phyloP scores from a whole-genome alignment of 2,113 vertebrate genomes.

The Euleptes europaea region DNA sequence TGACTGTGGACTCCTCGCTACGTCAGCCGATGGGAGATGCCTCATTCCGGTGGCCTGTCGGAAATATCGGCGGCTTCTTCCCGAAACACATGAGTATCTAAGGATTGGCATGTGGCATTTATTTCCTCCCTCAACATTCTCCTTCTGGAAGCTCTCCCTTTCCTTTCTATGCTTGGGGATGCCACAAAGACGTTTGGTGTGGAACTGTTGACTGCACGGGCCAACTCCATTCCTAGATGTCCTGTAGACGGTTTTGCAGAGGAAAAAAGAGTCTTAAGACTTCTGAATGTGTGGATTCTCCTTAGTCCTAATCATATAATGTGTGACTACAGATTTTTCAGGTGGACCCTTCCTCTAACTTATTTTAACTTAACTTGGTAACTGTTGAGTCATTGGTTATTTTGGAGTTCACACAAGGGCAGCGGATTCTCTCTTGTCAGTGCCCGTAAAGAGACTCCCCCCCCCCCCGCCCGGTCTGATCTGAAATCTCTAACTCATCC shows the following conservation, averaged over 20 bases:
- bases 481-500: not conserved
- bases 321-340: not conserved
- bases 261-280: not conserved
- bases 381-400: not conserved
- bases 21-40: not conserved
- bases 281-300: not conserved
- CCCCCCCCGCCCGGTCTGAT: not conserved
- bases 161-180: not conserved
- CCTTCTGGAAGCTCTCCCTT: not conserved
- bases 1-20: no score
- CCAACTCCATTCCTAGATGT: rapidly evolving
- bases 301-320: conserved; percentile 1
- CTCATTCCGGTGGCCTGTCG: not conserved
- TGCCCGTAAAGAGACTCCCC: not conserved
- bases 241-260: not conserved
- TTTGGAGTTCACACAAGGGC: not conserved
- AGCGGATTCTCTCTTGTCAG: not conserved
- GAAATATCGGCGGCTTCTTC: not conserved
- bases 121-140: not conserved
- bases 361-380: conserved; percentile 30
- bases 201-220: not conserved
- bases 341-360: conserved; percentile 28
- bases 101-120: not conserved
- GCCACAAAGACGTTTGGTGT: not conserved
- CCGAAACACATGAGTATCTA: conserved; percentile 14